A percentile compares a stretch with the other conserved stretches of the same genome.
Conservation (phyloP, 2,888 invertebrate genomes). For the Scotopteryx bipunctaria region DNA sequence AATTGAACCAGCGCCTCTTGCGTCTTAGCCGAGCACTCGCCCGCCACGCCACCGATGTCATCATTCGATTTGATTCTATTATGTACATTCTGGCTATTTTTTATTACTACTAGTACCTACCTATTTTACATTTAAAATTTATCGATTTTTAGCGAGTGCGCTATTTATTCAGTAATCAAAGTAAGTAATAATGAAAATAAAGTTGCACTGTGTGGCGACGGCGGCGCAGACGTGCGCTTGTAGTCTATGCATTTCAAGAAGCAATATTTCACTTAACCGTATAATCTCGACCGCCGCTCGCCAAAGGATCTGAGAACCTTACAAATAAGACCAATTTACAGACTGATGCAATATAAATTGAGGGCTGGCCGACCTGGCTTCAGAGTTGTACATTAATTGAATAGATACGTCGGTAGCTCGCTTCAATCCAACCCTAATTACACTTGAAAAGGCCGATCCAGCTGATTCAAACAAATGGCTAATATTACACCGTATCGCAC, state of each 20-base stretch:
- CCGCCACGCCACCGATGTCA: no score
- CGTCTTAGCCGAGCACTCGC: no score
- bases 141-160: no score
- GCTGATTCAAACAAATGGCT: conserved; percentile 60
- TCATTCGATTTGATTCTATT: no score
- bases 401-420: conserved; percentile 77
- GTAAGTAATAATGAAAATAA: conserved; percentile 38
- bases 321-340: conserved; percentile 71
- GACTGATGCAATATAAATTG: conserved; percentile 71
- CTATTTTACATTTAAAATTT: no score
- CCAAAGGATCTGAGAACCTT: conserved; percentile 48
- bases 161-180: conserved; percentile 6
- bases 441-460: conserved; percentile 73
- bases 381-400: conserved; percentile 75
- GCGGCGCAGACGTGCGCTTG: no score
- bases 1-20: no score
- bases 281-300: conserved; percentile 50
- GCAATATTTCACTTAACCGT: conserved; percentile 59
- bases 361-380: conserved; percentile 61
- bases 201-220: not conserved
- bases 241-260: conserved; percentile 42
- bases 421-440: conserved; percentile 78
- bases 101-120: no score
- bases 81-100: no score
- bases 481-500: conserved; percentile 74